phyloP scores from a whole-genome alignment of 2,797 vertebrate genomes.

The Allenopithecus nigroviridis region DNA sequence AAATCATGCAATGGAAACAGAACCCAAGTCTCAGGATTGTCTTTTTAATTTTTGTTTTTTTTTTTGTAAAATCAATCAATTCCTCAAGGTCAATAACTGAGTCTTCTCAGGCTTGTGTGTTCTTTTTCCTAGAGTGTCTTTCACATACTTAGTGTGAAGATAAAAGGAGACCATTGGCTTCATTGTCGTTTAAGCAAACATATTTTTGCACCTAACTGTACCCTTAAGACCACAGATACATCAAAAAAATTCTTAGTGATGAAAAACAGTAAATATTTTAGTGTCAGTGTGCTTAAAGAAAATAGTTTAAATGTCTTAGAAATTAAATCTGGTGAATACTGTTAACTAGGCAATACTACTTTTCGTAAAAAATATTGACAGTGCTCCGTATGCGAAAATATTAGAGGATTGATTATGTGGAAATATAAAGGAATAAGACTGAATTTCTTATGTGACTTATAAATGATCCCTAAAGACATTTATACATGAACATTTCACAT shows the following conservation, averaged over 20 bases:
- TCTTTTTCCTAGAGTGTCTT: not conserved
- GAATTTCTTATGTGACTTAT: conserved; percentile 3
- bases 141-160: not conserved
- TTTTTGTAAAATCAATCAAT: not conserved
- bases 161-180: not conserved
- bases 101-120: not conserved
- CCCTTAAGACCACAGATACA: not conserved
- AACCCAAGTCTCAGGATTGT: not conserved
- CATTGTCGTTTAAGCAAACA: not conserved
- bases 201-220: not conserved
- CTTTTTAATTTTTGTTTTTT: too few species aligned
- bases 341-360: not conserved
- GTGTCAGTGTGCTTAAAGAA: not conserved
- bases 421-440: conserved; percentile 6
- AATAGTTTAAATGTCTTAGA: conserved; percentile 30
- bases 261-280: conserved; percentile 27
- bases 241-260: not conserved
- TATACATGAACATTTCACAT: not conserved
- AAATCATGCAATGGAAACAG: not conserved
- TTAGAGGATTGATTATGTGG: not conserved
- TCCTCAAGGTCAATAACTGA: not conserved
- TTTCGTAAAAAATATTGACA: conserved; percentile 3
- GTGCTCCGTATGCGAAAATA: not conserved
- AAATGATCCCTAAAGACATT: conserved; percentile 2
- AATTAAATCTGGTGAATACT: conserved; percentile 14